Evolutionary conservation across 2,113 vertebrate genomes (phyloP).

Genomic region (Nasalis larvatus): DNA sequence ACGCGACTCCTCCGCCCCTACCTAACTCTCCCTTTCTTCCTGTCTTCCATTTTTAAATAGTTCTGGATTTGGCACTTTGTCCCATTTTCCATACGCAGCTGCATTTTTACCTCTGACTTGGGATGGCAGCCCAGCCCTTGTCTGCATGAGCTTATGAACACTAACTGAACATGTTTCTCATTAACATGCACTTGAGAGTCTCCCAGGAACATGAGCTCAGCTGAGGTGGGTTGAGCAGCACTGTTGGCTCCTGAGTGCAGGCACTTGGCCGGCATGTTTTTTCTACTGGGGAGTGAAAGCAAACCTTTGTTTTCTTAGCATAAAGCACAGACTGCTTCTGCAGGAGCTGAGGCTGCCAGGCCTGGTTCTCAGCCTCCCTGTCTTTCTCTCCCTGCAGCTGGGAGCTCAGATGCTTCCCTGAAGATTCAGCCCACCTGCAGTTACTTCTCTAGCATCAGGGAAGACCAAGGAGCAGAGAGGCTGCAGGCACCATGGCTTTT

Average conservation of each 20-base stretch:
- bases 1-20: accelerated
- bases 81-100: background rate
- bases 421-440: background rate
- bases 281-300: background rate
- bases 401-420: background rate
- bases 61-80: background rate
- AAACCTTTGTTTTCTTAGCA: background rate
- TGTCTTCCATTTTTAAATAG: background rate
- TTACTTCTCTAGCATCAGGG: background rate
- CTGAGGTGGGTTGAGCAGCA: background rate
- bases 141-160: background rate
- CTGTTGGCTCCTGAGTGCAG: background rate
- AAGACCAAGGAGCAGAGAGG: background rate
- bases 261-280: background rate
- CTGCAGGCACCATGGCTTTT: accelerated
- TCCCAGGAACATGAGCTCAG: background rate
- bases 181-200: background rate
- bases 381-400: background rate
- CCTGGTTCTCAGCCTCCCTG: background rate
- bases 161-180: background rate
- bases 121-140: conserved; percentile 16
- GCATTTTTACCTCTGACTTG: background rate
- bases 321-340: background rate
- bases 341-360: background rate
- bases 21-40: background rate